Conservation (phyloP, 2,888 invertebrate species). For the Alentia gelatinosa region DNA sequence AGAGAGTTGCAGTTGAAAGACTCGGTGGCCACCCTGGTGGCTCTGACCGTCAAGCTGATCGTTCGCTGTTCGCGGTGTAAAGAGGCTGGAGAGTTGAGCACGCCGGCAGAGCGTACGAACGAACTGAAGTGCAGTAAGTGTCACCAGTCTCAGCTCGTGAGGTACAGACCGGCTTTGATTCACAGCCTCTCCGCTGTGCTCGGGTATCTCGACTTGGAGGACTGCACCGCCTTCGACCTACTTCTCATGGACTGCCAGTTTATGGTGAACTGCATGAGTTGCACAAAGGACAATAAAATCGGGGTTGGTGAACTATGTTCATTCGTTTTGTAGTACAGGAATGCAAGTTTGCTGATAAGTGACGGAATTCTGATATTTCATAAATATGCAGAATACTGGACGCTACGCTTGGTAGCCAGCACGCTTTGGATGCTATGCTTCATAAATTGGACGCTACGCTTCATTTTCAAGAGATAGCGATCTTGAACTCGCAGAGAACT, state of each 20-base stretch:
- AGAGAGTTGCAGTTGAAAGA: slow-evolving; percentile 87
- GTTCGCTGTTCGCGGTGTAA: slow-evolving; percentile 77
- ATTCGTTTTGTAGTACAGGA: too few species aligned
- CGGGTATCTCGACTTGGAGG: slow-evolving; percentile 79
- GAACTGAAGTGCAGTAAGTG: slow-evolving; percentile 76
- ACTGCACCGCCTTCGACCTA: slow-evolving; percentile 78
- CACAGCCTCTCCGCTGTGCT: slow-evolving; percentile 77
- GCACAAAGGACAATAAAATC: slow-evolving; percentile 75
- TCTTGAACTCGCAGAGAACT: too few species aligned
- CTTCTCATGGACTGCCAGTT: slow-evolving; percentile 77
- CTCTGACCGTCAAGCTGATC: slow-evolving; percentile 71
- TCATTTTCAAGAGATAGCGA: too few species aligned
- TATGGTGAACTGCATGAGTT: slow-evolving; percentile 77
- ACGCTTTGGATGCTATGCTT: too few species aligned
- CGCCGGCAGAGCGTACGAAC: slow-evolving; percentile 71
- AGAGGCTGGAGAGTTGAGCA: slow-evolving; percentile 70
- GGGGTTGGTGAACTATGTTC: slow-evolving; percentile 73
- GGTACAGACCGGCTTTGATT: slow-evolving; percentile 74
- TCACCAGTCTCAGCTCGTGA: slow-evolving; percentile 70
- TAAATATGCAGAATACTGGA: too few species aligned
- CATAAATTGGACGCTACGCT: too few species aligned
- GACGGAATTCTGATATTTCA: too few species aligned
- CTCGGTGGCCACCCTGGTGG: slow-evolving; percentile 83
- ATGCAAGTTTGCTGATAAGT: too few species aligned
- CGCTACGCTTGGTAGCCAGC: too few species aligned